Conservation (phyloP, 1,140 invertebrate genomes). For the Drosophila persimilis region DNA sequence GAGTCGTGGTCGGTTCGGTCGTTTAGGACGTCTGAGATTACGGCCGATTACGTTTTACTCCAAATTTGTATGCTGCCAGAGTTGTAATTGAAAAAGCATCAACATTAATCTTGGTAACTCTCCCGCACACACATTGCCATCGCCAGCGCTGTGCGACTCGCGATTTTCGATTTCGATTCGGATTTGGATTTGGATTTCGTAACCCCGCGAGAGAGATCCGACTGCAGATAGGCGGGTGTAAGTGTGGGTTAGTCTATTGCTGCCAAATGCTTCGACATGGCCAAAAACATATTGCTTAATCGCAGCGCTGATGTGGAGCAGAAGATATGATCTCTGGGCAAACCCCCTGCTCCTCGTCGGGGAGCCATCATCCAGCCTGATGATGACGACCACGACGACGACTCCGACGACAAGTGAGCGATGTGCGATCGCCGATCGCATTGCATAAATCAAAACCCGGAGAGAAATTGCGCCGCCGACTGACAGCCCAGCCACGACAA, state of each 20-base stretch:
- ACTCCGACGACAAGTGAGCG: conserved; percentile 54
- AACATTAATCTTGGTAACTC: conserved; percentile 82
- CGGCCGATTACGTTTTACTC: conserved; percentile 81
- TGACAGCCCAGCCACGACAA: conserved; percentile 73
- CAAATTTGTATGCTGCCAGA: conserved; percentile 81
- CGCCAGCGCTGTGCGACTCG: conserved; percentile 16
- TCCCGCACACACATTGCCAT: conserved; percentile 63
- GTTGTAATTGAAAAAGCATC: conserved; percentile 83
- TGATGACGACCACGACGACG: no score
- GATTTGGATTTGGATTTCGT: conserved; percentile 53
- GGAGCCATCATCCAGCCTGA: conserved; percentile 7
- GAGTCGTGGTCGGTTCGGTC: conserved; percentile 54
- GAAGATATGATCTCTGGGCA: conserved; percentile 35
- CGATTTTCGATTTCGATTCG: conserved; percentile 52
- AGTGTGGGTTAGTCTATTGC: conserved; percentile 57
- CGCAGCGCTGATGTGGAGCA: conserved; percentile 61
- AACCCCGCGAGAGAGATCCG: conserved; percentile 21
- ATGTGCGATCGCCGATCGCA: conserved; percentile 68
- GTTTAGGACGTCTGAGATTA: conserved; percentile 82
- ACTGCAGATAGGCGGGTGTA: conserved; percentile 61
- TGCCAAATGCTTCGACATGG: conserved; percentile 33
- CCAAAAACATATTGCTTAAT: conserved; percentile 73
- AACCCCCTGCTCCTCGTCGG: conserved; percentile 2
- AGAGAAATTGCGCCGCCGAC: conserved; percentile 62
- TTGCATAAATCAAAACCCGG: conserved; percentile 70